Conservation (phyloP, 2,113 vertebrate species). For the Aythya baeri region DNA sequence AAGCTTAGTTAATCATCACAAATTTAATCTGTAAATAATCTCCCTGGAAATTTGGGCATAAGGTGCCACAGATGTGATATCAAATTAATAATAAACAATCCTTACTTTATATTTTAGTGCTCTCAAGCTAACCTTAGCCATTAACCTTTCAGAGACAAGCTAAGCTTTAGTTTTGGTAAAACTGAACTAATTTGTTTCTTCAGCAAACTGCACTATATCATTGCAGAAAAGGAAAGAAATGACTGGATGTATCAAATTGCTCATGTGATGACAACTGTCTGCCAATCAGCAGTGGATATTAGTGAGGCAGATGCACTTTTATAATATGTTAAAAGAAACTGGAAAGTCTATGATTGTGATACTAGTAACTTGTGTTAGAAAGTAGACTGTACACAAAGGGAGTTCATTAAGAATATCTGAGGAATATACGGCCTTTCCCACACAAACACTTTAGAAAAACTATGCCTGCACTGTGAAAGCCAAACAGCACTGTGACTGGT, state of each 20-base stretch:
- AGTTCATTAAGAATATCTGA: background rate
- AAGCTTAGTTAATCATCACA: conserved; percentile 55
- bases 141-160: background rate
- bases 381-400: background rate
- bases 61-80: background rate
- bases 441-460: background rate
- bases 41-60: conserved; percentile 25
- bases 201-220: background rate
- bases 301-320: background rate
- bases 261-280: background rate
- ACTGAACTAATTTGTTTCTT: background rate
- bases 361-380: background rate
- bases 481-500: rapidly evolving
- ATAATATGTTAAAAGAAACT: background rate
- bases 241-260: background rate
- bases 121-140: background rate
- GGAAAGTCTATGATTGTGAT: background rate
- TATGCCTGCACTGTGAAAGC: background rate
- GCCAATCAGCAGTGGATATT: background rate
- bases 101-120: background rate
- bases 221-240: background rate
- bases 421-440: background rate
- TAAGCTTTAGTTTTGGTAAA: background rate
- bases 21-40: conserved; percentile 30
- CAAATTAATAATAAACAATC: background rate